Percentiles rank a stretch among this genome's conserved stretches.
Evolutionary conservation across 2,113 vertebrate genomes (phyloP).

Genomic region (Protobothrops mucrosquamatus): DNA sequence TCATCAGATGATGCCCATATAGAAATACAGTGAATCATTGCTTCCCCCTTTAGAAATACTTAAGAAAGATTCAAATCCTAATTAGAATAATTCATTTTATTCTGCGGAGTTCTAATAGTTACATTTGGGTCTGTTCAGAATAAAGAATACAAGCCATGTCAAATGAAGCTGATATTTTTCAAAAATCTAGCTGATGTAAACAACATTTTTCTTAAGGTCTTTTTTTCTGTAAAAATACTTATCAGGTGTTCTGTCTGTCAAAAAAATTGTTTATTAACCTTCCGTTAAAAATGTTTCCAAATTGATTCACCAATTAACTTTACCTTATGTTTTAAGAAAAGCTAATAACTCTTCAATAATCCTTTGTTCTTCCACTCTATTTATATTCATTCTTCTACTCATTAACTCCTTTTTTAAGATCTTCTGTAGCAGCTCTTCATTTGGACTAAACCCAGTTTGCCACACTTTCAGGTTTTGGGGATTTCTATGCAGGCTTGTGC

Average conservation of each 20-base stretch:
- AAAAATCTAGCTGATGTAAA: neutral
- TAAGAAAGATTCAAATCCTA: slow-evolving; percentile 15
- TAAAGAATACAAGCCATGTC: neutral
- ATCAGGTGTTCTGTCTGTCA: neutral
- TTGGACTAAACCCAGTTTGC: neutral
- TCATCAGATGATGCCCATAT: neutral
- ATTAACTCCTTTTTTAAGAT: neutral
- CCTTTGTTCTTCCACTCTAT: neutral
- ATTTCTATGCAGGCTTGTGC: neutral
- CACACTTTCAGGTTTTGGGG: neutral
- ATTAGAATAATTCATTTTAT: neutral
- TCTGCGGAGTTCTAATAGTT: slow-evolving; percentile 1
- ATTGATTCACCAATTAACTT: neutral
- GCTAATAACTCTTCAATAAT: neutral
- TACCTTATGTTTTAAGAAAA: neutral
- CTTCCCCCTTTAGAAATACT: slow-evolving; percentile 10
- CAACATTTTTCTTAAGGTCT: neutral
- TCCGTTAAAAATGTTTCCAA: neutral
- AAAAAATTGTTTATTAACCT: neutral
- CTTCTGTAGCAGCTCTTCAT: neutral
- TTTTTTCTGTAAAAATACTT: neutral
- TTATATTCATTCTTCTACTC: neutral
- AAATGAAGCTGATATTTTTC: neutral
- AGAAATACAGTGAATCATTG: neutral
- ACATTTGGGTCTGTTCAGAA: neutral